phyloP scores from a whole-genome alignment of 2,113 vertebrate species.

The Phrynosoma blainvillii region DNA sequence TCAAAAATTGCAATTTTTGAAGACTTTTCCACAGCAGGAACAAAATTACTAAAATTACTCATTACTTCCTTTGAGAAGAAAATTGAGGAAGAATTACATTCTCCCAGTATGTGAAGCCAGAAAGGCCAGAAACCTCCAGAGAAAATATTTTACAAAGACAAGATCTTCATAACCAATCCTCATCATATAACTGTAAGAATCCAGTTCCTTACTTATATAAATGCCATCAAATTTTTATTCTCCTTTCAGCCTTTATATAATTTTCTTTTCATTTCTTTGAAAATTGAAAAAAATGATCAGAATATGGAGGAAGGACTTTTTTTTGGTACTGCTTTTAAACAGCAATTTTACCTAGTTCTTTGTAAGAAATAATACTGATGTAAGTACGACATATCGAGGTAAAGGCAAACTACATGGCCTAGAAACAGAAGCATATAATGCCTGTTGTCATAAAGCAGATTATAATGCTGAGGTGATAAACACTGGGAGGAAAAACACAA shows the following conservation, averaged over 20 bases:
- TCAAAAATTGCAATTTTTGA: no score
- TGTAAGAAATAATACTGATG: slow-evolving; percentile 9
- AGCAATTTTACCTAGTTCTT: not conserved
- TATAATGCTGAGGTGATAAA: slow-evolving; percentile 19
- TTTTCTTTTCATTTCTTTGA: not conserved
- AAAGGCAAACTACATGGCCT: slow-evolving; percentile 18
- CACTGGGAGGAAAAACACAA: not conserved
- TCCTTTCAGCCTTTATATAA: not conserved
- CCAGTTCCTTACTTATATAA: not conserved
- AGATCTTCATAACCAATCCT: no score
- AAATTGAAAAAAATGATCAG: not conserved
- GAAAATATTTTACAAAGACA: no score
- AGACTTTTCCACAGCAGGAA: no score
- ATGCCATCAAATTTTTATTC: not conserved
- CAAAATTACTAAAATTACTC: no score
- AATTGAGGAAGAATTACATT: no score
- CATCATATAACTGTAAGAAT: not conserved
- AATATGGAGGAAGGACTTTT: not conserved
- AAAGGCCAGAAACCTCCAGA: no score
- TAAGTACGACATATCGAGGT: slow-evolving; percentile 1
- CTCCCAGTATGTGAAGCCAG: not conserved
- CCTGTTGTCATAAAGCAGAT: slow-evolving; percentile 26
- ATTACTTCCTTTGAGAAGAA: no score
- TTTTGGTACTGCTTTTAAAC: no score
- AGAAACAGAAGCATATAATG: not conserved